These are phyloP conservation scores for Siphamia tubifer DNA, from an alignment of 2,113 vertebrate genomes.

Conservation along the genomic window DNA sequence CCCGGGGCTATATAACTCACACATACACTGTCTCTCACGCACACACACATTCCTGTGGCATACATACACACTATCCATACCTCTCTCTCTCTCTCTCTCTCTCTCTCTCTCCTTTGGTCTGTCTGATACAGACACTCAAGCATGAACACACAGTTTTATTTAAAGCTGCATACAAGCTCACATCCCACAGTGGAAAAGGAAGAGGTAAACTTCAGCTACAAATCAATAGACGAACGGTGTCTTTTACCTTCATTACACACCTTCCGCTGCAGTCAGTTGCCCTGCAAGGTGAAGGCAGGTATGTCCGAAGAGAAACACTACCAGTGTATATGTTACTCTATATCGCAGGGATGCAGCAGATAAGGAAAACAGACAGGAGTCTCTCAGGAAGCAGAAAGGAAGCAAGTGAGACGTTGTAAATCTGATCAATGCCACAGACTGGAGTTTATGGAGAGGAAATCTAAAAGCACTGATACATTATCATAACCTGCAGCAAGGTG, in stretches of 20 bases:
- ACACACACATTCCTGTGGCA: constrained; percentile 56
- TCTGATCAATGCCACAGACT: constrained; percentile 43
- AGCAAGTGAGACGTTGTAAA: constrained; percentile 24
- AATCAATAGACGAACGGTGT: constrained; percentile 55
- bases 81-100: neutral
- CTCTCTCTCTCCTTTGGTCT: neutral
- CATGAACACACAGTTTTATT: constrained; percentile 37
- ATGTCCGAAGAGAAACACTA: constrained; percentile 4
- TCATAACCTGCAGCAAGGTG: constrained; percentile 46
- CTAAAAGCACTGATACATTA: constrained; percentile 40
- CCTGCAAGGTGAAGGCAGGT: constrained; percentile 17
- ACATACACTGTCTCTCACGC: constrained; percentile 41
- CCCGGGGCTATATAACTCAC: constrained; percentile 62
- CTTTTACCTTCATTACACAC: constrained; percentile 31
- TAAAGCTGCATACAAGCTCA: constrained; percentile 27
- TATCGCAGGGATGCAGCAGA: constrained; percentile 20
- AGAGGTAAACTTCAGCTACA: constrained; percentile 21
- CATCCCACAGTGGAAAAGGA: neutral
- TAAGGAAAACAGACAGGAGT: constrained; percentile 23
- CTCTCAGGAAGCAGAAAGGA: constrained; percentile 45
- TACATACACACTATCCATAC: constrained; percentile 41
- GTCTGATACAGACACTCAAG: constrained; percentile 15
- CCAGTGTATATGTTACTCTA: constrained; percentile 3
- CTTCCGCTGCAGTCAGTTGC: constrained; percentile 19
- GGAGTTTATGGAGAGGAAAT: constrained; percentile 22